Evolutionary conservation across 2,113 vertebrate genomes (phyloP).

Genomic region (Ophthalmolycus amberensis): DNA sequence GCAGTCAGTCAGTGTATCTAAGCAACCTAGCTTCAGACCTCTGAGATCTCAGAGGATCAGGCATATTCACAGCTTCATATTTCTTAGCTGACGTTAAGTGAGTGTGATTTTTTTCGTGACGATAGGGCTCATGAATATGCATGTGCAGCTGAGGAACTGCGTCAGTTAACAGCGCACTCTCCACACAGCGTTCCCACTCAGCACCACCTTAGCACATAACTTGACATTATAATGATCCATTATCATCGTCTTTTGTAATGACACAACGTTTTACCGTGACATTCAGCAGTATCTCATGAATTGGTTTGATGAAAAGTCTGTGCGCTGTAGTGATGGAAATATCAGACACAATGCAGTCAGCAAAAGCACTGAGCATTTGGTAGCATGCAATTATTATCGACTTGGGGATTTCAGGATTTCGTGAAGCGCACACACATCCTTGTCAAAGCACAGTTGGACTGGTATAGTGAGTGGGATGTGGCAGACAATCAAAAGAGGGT

Average conservation of each 20-base stretch:
- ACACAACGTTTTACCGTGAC: constrained; percentile 38
- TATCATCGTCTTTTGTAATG: constrained; percentile 40
- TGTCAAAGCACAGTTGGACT: constrained; percentile 64
- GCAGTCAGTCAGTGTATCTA: constrained; percentile 1
- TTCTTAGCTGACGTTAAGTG: constrained; percentile 17
- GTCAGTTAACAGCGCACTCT: not conserved
- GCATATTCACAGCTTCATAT: constrained; percentile 11
- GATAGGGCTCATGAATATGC: constrained; percentile 14
- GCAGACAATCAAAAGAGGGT: constrained; percentile 65
- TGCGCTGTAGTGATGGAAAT: constrained; percentile 18
- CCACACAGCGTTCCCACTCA: constrained; percentile 3
- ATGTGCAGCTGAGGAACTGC: constrained; percentile 3
- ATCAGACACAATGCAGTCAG: constrained; percentile 31
- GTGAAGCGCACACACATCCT: constrained; percentile 37
- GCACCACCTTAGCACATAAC: constrained; percentile 14
- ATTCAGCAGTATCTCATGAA: constrained; percentile 41
- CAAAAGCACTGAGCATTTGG: constrained; percentile 21
- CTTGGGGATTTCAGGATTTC: constrained; percentile 50
- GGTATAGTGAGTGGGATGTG: constrained; percentile 60
- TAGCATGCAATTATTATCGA: constrained; percentile 56
- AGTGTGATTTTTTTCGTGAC: constrained; percentile 2
- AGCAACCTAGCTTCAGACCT: not conserved
- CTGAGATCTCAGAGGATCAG: not conserved
- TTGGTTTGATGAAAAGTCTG: constrained; percentile 10
- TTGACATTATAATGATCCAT: constrained; percentile 40